Evolutionary conservation across 1,140 invertebrate species (phyloP), one percentile per base, ranked within the genome.

Genomic region (Penaeus japonicus): DNA sequence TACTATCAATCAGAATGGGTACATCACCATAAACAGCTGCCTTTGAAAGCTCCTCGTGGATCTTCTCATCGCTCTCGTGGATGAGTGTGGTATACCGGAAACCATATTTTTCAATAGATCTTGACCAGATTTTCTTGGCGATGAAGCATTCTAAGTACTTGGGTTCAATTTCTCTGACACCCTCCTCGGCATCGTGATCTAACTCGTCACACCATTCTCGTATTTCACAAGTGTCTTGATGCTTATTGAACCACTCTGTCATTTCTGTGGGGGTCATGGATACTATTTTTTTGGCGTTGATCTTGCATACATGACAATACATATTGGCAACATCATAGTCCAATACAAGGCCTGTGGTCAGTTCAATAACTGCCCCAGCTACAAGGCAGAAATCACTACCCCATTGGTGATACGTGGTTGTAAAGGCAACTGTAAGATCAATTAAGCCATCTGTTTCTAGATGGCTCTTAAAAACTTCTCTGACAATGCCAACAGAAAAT

Each of bases 171-270:
- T 90, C 90, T 75, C 85, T 87, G 10, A 90, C 84, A 5, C 90
- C 90, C 59, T 90, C 90, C 70, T 90, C 90, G 15, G 90, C 87
- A 81, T 90, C 90, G 53, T 90, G 90, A 62, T 90, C 90, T 59
- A 90, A 70, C 47, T 90, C 90, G 75, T 90, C 90, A 85, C 90
- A 90, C 90, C 90, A 90, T 65, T 90, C 90, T 57, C 90, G 82
- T 55, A 90, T 90, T 47, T 90, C 90, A 81, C 90, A 90, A 17
- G 90, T 84, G 82, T 89, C 89, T 62, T 90, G 90, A 77, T 90
- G 90, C 54, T 90, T 90, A 47, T 90, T 90, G 62, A 90, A 90
- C 90, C 90, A 90, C 32, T 90, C 90, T 17, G 90, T 90, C 90
- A 90, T 90, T 84, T 90, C 87, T 27, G 90, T 57, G 0, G 90